These are phyloP conservation scores for Eurois occulta DNA, from an alignment of 2,888 invertebrate species.

Conservation along the genomic window DNA sequence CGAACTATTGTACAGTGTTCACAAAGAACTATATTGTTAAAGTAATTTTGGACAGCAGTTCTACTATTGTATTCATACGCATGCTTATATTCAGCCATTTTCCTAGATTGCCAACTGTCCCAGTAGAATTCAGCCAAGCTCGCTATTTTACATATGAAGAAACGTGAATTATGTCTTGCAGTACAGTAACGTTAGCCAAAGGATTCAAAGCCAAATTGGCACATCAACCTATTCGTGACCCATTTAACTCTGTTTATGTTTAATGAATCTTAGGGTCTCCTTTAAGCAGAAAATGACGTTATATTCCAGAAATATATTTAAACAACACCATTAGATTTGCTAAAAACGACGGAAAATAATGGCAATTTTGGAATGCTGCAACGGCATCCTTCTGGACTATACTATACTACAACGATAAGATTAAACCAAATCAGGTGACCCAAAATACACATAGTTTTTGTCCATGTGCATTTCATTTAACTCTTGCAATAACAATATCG, in stretches of 20 bases:
- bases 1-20: neutral
- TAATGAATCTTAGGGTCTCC: neutral
- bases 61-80: neutral
- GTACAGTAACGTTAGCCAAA: constrained; percentile 50
- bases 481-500: constrained; percentile 2
- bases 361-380: neutral
- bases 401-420: neutral
- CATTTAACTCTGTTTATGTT: constrained; percentile 28
- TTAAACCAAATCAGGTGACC: neutral
- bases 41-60: neutral
- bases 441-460: neutral
- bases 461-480: neutral
- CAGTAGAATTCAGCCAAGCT: constrained; percentile 23
- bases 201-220: constrained; percentile 62
- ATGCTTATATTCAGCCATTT: constrained; percentile 14
- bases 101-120: constrained; percentile 23
- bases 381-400: neutral
- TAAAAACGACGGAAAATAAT: neutral
- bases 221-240: constrained; percentile 42
- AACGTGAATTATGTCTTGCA: constrained; percentile 35
- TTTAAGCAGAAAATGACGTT: neutral
- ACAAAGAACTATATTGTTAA: neutral
- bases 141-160: constrained; percentile 45
- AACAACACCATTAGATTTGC: neutral
- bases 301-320: neutral